A percentile compares a stretch with the other conserved stretches of the same genome.
phyloP scores from a whole-genome alignment of 2,113 vertebrate species.

The Phyllostomus hastatus region DNA sequence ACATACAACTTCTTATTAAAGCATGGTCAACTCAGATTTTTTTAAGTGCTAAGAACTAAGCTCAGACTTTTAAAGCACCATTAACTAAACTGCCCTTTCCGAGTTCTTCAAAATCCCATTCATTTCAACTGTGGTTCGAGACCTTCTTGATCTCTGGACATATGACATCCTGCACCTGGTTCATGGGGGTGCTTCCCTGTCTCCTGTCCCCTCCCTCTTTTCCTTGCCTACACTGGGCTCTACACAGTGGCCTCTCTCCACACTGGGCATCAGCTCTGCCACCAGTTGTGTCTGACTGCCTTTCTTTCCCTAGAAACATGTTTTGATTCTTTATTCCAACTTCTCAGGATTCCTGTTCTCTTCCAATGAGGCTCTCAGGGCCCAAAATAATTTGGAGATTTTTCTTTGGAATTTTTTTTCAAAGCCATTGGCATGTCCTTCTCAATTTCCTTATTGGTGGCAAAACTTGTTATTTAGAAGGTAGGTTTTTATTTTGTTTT shows the following conservation, averaged over 20 bases:
- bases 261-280: neutral
- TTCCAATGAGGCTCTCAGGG: conserved; percentile 45
- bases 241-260: neutral
- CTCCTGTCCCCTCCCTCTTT: neutral
- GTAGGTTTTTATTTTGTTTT: conserved; percentile 29
- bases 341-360: conserved; percentile 3
- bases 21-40: neutral
- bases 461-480: conserved; percentile 32
- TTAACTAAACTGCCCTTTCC: neutral
- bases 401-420: conserved; percentile 54
- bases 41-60: neutral
- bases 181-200: neutral
- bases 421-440: conserved; percentile 43
- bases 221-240: neutral
- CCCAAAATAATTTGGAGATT: conserved; percentile 43
- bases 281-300: neutral
- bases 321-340: conserved; percentile 53
- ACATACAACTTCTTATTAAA: neutral
- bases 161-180: neutral
- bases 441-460: conserved; percentile 33
- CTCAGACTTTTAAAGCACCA: neutral
- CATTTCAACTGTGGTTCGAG: neutral
- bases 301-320: neutral
- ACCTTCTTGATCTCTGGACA: neutral
- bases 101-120: neutral